A percentile compares a stretch with the other conserved stretches of the same genome.
phyloP scores from a whole-genome alignment of 2,888 invertebrate genomes.

The Minunthozetes semirufus region DNA sequence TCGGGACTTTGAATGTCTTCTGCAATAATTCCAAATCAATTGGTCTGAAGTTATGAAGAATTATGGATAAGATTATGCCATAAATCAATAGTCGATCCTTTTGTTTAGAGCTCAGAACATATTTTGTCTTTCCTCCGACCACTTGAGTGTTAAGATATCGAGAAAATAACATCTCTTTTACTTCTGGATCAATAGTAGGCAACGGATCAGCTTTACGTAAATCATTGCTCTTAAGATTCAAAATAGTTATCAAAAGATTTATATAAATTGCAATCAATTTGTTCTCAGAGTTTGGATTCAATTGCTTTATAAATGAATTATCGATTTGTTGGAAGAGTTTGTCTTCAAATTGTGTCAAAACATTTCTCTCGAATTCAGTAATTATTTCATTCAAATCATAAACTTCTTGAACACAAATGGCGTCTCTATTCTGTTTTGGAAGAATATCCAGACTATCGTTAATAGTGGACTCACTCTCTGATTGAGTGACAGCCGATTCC shows the following conservation, averaged over 20 bases:
- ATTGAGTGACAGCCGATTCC: not conserved
- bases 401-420: conserved; percentile 29
- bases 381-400: conserved; percentile 34
- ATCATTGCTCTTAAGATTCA: conserved; percentile 4
- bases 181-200: not conserved
- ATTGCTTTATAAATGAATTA: conserved; percentile 24
- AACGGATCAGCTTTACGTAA: conserved; percentile 29
- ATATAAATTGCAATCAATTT: conserved; percentile 34
- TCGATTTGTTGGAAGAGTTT: conserved; percentile 25
- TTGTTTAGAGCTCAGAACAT: conserved; percentile 12
- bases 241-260: conserved; percentile 18
- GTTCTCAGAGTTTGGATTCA: not conserved
- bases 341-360: conserved; percentile 15
- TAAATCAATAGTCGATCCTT: conserved; percentile 31
- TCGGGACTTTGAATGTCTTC: conserved; percentile 18
- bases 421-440: conserved; percentile 29
- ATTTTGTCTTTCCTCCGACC: not conserved
- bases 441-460: conserved; percentile 28
- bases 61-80: conserved; percentile 26
- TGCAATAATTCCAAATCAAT: conserved; percentile 34
- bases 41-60: conserved; percentile 24
- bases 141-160: conserved; percentile 19
- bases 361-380: conserved; percentile 7
- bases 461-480: not conserved
- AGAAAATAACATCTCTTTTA: conserved; percentile 30